Evolutionary conservation across 2,113 vertebrate species (phyloP), one percentile per base, ranked within the genome.

Genomic region (Varanus salvator): DNA sequence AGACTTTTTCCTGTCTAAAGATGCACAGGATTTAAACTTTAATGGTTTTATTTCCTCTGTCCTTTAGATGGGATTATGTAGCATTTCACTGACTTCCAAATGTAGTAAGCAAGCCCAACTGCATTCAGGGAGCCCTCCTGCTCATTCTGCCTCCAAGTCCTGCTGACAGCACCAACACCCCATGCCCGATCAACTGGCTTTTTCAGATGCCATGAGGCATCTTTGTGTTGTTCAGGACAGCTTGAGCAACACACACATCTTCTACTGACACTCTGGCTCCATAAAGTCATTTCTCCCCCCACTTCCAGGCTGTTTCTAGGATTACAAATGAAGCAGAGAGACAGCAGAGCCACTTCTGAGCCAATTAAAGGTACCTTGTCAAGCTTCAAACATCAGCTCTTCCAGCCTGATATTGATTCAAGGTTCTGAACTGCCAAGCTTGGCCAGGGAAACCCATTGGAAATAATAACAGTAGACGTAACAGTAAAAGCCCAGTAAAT

Each of bases 311-410:
- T 74, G 80, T 78, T 34, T 52, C 8, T 84, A 71, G 31, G 64
- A 87, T 84, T 80, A 84, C 38, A 80, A 64, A 85, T 85, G 74
- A 88, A 84, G 86, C 52, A 29, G 64, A 80, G 74, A 91, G 64
- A 74, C 48, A 25, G 17, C 87, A n/a, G 57, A n/a, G 74, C 38
- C 84, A 75, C 90, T 85, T 91, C 34, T 85, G 76, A 85, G 87
- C 87, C 90, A 88, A 85, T 91, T 91, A 91, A 88, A 84, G 74
- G 74, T 34, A 72, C 64, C 74, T 71, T 87, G 74, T 87, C 90
- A 88, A 88, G 23, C 81, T 27, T 87, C 80, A 78, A 87, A 71
- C 8, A 29, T 80, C 90, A 88, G 38, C 83, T 78, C 82, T 50
- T 31, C 12, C 0, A 0, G 4, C 7, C 91, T 71, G 89, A 1